Evolutionary conservation across 2,888 invertebrate species (phyloP).

Genomic region (Clostera curtula): DNA sequence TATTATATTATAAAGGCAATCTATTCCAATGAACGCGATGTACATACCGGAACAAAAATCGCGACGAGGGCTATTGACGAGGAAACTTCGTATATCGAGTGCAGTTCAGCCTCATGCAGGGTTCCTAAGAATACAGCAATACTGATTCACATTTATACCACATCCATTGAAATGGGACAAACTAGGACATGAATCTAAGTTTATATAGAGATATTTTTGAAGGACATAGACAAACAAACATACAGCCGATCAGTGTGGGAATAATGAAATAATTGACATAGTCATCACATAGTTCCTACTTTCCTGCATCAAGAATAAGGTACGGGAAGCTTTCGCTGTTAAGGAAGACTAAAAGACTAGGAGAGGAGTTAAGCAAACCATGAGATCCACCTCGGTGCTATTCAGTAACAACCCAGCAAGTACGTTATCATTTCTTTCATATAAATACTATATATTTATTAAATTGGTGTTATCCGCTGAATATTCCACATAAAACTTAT

Average conservation of each 20-base stretch:
- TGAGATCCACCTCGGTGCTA: slow-evolving; percentile 46
- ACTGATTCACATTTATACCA: slow-evolving; percentile 67
- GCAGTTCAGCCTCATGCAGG: slow-evolving; percentile 45
- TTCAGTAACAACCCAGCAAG: slow-evolving; percentile 47
- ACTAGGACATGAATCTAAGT: slow-evolving; percentile 57
- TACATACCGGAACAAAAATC: no score
- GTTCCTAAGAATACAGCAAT: slow-evolving; percentile 62
- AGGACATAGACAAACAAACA: slow-evolving; percentile 35
- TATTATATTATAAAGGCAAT: no score
- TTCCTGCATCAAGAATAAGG: slow-evolving; percentile 59
- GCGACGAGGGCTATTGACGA: no score
- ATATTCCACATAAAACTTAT: slow-evolving; percentile 28
- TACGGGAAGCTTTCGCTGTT: slow-evolving; percentile 57
- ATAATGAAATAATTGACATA: slow-evolving; percentile 73
- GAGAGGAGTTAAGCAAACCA: slow-evolving; percentile 44
- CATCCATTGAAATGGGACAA: slow-evolving; percentile 60
- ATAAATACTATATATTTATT: slow-evolving; percentile 51
- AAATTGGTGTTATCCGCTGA: slow-evolving; percentile 65
- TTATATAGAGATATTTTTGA: slow-evolving; percentile 35
- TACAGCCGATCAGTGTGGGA: slow-evolving; percentile 48
- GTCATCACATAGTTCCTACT: slow-evolving; percentile 71
- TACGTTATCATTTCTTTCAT: slow-evolving; percentile 36
- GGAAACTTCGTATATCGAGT: slow-evolving; percentile 35
- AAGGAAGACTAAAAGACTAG: slow-evolving; percentile 67
- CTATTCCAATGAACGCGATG: no score